Percentiles rank a stretch among this genome's conserved stretches.
Evolutionary conservation across 2,113 vertebrate species (phyloP).

Genomic region (Corythoichthys haematopterus): DNA sequence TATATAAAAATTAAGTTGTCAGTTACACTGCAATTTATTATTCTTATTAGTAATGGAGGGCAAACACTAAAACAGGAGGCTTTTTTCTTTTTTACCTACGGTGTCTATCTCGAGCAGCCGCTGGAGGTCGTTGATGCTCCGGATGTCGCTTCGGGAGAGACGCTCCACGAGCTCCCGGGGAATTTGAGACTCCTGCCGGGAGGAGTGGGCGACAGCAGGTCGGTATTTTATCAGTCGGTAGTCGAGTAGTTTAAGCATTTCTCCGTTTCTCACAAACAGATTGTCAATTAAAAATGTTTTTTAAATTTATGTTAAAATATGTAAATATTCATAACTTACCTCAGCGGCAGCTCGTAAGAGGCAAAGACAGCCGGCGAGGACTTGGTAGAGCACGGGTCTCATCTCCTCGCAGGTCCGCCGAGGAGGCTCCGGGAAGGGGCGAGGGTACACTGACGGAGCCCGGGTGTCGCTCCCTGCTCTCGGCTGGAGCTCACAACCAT

Average conservation of each 20-base stretch:
- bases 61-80: neutral
- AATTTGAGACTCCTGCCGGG: slow-evolving; percentile 82
- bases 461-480: slow-evolving; percentile 53
- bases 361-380: slow-evolving; percentile 65
- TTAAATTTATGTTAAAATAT: neutral
- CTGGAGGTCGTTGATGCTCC: slow-evolving; percentile 95
- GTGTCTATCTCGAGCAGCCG: slow-evolving; percentile 93
- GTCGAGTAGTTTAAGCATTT: neutral
- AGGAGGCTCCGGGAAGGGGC: slow-evolving; percentile 43
- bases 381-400: slow-evolving; percentile 62
- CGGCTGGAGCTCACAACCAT: slow-evolving; percentile 47
- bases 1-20: no score
- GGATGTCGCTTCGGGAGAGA: slow-evolving; percentile 88
- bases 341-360: slow-evolving; percentile 61
- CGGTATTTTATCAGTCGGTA: neutral
- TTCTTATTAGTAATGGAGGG: neutral
- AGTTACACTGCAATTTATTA: neutral
- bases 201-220: slow-evolving; percentile 1
- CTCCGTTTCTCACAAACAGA: neutral
- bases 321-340: slow-evolving; percentile 38
- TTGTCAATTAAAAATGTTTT: neutral
- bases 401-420: slow-evolving; percentile 66
- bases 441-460: slow-evolving; percentile 49
- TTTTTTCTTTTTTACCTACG: slow-evolving; percentile 83
- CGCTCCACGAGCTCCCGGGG: slow-evolving; percentile 88